Evolutionary conservation across 2,113 vertebrate genomes (phyloP), one percentile per base, ranked within the genome.

Genomic region (Halichoeres trimaculatus): DNA sequence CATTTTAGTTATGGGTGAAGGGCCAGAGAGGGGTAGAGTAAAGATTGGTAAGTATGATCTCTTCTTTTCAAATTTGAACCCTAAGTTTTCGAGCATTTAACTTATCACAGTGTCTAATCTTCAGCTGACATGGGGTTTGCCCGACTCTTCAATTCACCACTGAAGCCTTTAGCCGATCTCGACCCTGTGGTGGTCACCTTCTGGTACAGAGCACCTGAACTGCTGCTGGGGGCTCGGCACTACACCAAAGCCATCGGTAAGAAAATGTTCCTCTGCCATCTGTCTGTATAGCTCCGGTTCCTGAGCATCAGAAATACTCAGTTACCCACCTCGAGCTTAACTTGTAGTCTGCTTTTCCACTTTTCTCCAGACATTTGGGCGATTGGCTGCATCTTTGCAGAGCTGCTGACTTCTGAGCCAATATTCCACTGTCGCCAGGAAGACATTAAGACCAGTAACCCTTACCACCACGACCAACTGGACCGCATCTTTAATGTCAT

Each of bases 241-340:
- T 99, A 99, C 96, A 99, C 98, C 95, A 99, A 99, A 98, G 98
- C 98, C 95, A 99, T 99, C 88, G 98, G 98, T 99, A 84, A 97
- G 96, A 36, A 24, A 30, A 30, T 30, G 16, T 24, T 11, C 16
- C 54, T 4, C 17, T 16, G 10, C 12, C 93, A 10, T 50, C 66
- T 20, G 23, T 57, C 57, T 41, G 20, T 62, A 16, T 20, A 19
- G 10, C 47, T 51, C 22, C 20, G 0, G 10, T 2, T 51, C 5
- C 76, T 19, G 23, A 7, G 61, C n/a, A 5, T 26, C 35, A 20
- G 13, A 30, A 51, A 2, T 13, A 0, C 23, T 52, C 52, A 56
- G 36, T 58, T 48, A 12, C 54, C 22, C 14, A 50, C 23, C 4
- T 17, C 17, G 14, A 8, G 38, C 26, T 13, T 23, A 20, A 48